These are phyloP conservation scores for Colaptes auratus DNA, from an alignment of 2,113 vertebrate species.

Conservation along the genomic window DNA sequence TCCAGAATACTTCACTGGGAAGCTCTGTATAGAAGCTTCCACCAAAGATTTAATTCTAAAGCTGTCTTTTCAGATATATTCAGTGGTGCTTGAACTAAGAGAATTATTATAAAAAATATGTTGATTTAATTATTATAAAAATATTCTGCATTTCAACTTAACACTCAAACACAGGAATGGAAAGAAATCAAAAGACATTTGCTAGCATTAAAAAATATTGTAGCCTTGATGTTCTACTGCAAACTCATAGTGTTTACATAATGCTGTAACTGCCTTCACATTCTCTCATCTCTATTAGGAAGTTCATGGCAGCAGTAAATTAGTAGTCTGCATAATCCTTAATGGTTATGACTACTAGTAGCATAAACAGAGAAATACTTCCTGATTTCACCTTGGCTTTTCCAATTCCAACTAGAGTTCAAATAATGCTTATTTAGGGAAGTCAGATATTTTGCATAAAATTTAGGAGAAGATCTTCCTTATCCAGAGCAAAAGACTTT, in stretches of 20 bases:
- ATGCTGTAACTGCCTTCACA: not conserved
- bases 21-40: not conserved
- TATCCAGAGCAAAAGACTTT: not conserved
- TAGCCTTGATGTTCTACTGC: not conserved
- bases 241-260: not conserved
- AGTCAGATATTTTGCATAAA: not conserved
- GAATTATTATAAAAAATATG: not conserved
- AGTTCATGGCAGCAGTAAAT: not conserved
- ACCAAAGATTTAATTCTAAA: not conserved
- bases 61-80: not conserved
- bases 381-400: not conserved
- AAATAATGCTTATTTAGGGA: not conserved
- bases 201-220: fast-evolving
- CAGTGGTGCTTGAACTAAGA: not conserved
- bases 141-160: not conserved
- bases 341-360: not conserved
- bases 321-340: not conserved
- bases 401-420: not conserved
- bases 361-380: not conserved
- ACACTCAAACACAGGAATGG: not conserved
- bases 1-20: not conserved
- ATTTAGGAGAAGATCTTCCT: not conserved
- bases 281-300: not conserved
- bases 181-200: not conserved
- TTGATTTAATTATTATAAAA: not conserved